These are phyloP conservation scores for Acleris emargana DNA, from an alignment of 2,888 invertebrate genomes.

Conservation along the genomic window DNA sequence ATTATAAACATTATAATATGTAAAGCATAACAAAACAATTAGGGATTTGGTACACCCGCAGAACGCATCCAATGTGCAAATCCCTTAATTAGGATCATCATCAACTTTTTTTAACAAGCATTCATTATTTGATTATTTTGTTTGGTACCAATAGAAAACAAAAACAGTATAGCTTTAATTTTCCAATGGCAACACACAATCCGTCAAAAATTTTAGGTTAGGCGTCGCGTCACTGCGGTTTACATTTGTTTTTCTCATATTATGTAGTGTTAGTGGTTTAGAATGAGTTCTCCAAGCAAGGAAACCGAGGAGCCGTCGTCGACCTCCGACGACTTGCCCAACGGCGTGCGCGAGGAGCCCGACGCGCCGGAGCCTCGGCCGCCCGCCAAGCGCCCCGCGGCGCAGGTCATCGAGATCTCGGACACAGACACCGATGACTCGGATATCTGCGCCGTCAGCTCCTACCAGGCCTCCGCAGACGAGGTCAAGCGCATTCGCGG, in stretches of 20 bases:
- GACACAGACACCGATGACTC: slow-evolving; percentile 80
- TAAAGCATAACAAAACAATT: too few species aligned
- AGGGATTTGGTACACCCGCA: too few species aligned
- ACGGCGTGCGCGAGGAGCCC: slow-evolving; percentile 47
- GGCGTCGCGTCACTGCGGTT: slow-evolving; percentile 71
- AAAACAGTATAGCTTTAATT: too few species aligned
- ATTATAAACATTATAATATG: too few species aligned
- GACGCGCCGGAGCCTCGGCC: slow-evolving; percentile 55
- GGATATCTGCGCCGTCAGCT: slow-evolving; percentile 79
- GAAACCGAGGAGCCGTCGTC: slow-evolving; percentile 70
- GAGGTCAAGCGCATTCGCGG: slow-evolving; percentile 79
- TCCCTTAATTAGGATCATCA: too few species aligned
- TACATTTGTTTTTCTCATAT: slow-evolving; percentile 71
- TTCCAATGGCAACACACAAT: slow-evolving; percentile 46
- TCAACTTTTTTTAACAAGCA: too few species aligned
- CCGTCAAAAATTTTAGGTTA: slow-evolving; percentile 77
- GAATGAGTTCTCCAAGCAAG: slow-evolving; percentile 74
- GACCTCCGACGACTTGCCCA: slow-evolving; percentile 52
- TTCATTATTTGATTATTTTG: too few species aligned
- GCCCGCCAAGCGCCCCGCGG: slow-evolving; percentile 72
- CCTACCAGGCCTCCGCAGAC: slow-evolving; percentile 78
- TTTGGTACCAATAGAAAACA: too few species aligned
- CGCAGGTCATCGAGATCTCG: slow-evolving; percentile 74
- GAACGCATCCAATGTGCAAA: too few species aligned
- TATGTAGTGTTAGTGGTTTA: slow-evolving; percentile 68